Conservation (phyloP, 2,113 vertebrate species). For the Osmerus eperlanus region DNA sequence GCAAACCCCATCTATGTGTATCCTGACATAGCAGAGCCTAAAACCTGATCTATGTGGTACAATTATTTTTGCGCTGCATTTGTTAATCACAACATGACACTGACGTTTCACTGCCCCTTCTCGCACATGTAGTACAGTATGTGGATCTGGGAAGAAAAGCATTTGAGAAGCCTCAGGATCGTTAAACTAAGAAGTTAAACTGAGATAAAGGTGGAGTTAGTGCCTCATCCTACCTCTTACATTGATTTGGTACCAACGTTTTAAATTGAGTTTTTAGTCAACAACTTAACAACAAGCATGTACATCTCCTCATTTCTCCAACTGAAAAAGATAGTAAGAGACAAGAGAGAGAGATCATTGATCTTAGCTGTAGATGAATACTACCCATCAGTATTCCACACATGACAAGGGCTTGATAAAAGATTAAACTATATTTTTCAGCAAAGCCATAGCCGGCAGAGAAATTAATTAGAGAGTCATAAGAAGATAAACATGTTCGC, state of each 20-base stretch:
- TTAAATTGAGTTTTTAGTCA: too few relatives aligned
- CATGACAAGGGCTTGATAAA: conserved; percentile 19
- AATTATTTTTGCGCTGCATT: neutral
- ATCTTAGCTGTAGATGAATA: conserved; percentile 24
- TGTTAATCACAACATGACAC: neutral
- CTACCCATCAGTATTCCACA: conserved; percentile 31
- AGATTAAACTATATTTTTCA: conserved; percentile 26
- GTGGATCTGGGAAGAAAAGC: too few relatives aligned
- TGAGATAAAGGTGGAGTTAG: too few relatives aligned
- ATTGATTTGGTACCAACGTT: too few relatives aligned
- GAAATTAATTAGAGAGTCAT: conserved; percentile 30
- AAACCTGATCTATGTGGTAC: neutral
- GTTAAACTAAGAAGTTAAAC: too few relatives aligned
- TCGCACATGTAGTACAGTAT: too few relatives aligned
- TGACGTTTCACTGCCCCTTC: too few relatives aligned
- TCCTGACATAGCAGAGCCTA: neutral
- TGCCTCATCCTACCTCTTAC: too few relatives aligned
- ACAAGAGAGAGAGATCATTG: conserved; percentile 17
- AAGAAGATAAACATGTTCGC: conserved; percentile 34
- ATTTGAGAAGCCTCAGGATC: too few relatives aligned
- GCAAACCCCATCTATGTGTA: neutral
- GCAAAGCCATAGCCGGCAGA: conserved; percentile 14
- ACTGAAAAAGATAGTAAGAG: too few relatives aligned
- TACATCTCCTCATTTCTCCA: neutral
- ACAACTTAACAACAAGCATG: conserved; percentile 1